These are phyloP conservation scores for Cryptocephalus moraei DNA, from an alignment of 2,888 invertebrate genomes.

Conservation along the genomic window DNA sequence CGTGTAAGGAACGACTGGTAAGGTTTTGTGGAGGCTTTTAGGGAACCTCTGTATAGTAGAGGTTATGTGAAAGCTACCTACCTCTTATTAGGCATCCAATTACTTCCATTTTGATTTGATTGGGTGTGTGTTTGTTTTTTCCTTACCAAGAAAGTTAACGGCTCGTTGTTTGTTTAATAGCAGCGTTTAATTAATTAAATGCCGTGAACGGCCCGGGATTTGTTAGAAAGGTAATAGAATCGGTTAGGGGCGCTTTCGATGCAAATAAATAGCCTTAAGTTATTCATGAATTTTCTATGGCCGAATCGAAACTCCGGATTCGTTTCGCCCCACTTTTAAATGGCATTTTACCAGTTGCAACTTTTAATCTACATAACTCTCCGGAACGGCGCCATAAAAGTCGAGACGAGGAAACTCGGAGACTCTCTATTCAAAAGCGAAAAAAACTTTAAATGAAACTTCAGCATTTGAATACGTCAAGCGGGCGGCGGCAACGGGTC, in stretches of 20 bases:
- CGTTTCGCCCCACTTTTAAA: conserved; percentile 28
- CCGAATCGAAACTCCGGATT: conserved; percentile 19
- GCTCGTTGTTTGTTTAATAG: neutral
- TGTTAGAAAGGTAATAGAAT: too few relatives aligned
- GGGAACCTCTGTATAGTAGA: too few relatives aligned
- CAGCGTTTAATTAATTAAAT: neutral
- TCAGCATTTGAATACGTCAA: conserved; percentile 20
- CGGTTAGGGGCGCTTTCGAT: conserved; percentile 2
- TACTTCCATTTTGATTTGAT: too few relatives aligned
- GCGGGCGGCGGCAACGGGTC: conserved; percentile 11
- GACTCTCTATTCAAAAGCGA: conserved; percentile 29
- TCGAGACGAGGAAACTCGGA: conserved; percentile 31
- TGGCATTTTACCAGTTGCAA: conserved; percentile 32
- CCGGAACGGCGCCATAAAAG: conserved; percentile 28
- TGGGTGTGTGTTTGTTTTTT: too few relatives aligned
- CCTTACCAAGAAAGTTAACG: neutral
- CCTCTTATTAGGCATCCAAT: too few relatives aligned
- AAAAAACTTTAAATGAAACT: conserved; percentile 28
- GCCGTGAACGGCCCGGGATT: too few relatives aligned
- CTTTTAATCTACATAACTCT: conserved; percentile 35
- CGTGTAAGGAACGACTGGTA: too few relatives aligned
- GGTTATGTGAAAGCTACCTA: too few relatives aligned
- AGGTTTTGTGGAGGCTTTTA: too few relatives aligned
- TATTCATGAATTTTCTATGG: conserved; percentile 26
- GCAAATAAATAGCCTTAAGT: conserved; percentile 18